Evolutionary conservation across 2,797 vertebrate genomes (phyloP).

Genomic region (Anolis apletophallus): DNA sequence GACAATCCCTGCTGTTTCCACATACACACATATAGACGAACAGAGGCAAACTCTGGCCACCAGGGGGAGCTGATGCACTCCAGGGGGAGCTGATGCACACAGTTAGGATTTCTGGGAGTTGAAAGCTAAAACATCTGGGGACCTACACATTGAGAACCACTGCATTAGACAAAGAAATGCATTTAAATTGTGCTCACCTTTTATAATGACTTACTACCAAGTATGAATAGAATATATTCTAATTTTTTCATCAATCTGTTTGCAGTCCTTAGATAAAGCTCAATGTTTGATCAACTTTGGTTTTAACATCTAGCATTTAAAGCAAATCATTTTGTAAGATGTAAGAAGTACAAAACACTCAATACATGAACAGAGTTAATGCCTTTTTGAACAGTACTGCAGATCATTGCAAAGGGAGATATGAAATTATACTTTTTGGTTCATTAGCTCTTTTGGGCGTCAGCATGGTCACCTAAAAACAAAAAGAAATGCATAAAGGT

Average conservation of each 20-base stretch:
- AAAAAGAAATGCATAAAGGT: background rate
- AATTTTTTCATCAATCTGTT: background rate
- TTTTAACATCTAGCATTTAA: background rate
- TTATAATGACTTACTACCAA: background rate
- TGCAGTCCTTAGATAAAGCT: background rate
- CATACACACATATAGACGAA: too few species aligned
- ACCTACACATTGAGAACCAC: too few species aligned
- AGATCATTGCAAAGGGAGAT: accelerated
- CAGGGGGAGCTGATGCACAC: too few species aligned
- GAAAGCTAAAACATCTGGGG: too few species aligned
- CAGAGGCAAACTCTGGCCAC: too few species aligned
- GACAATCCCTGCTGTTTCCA: too few species aligned
- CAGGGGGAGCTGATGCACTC: too few species aligned
- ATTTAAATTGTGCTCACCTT: background rate
- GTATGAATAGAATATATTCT: background rate
- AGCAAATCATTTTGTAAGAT: too few species aligned
- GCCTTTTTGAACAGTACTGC: background rate
- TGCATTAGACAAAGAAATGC: background rate
- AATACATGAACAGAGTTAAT: accelerated
- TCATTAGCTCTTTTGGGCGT: background rate
- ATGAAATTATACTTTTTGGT: background rate
- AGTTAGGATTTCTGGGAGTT: too few species aligned
- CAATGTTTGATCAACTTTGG: background rate
- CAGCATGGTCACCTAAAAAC: conserved; percentile 38
- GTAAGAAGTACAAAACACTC: too few species aligned